Evolutionary conservation across 2,888 invertebrate genomes (phyloP).

Genomic region (Drosophila sordidula): DNA sequence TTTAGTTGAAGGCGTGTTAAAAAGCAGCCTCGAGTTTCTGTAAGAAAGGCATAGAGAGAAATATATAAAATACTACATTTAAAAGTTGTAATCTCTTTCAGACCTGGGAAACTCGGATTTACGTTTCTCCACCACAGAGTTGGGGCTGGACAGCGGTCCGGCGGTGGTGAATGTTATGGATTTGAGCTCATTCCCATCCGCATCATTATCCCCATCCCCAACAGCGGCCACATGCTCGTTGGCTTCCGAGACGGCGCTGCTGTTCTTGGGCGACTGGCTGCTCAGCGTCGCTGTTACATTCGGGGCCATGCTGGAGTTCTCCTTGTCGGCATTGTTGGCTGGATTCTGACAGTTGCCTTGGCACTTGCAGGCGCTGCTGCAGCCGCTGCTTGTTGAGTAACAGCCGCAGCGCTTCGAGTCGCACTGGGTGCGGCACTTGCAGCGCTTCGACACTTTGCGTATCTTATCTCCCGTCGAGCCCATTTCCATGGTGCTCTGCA

Average conservation of each 20-base stretch:
- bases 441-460: constrained; percentile 22
- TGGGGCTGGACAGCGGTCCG: background rate
- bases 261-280: background rate
- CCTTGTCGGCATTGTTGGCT: constrained; percentile 23
- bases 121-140: background rate
- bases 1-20: constrained; percentile 44
- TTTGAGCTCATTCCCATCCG: background rate
- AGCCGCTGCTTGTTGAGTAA: constrained; percentile 5
- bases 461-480: constrained; percentile 10
- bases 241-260: background rate
- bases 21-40: constrained; percentile 31
- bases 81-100: background rate
- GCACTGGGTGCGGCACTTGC: constrained; percentile 72
- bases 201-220: background rate
- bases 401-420: constrained; percentile 73
- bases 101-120: constrained; percentile 16
- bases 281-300: background rate
- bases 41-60: background rate
- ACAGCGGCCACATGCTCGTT: background rate
- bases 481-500: constrained; percentile 2
- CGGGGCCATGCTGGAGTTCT: constrained; percentile 15
- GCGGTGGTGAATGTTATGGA: background rate
- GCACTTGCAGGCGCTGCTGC: constrained; percentile 37
- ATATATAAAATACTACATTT: background rate
- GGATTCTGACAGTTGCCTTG: constrained; percentile 48